Percentiles rank a stretch among this genome's conserved stretches.
These are phyloP conservation scores for Artibeus lituratus DNA, from an alignment of 2,797 vertebrate genomes.

Conservation along the genomic window DNA sequence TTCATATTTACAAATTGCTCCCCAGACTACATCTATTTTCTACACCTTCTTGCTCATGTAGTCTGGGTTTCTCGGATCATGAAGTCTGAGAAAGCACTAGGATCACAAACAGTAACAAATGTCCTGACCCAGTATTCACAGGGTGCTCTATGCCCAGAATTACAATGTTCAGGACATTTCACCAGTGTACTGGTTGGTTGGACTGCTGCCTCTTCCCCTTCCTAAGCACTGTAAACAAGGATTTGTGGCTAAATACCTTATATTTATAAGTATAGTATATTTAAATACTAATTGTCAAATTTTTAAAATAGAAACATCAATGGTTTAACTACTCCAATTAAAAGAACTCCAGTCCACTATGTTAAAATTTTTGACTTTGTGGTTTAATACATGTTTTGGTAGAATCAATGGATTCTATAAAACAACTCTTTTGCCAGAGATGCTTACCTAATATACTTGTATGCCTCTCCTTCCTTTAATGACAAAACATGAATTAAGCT, in stretches of 20 bases:
- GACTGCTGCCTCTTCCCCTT: constrained; percentile 54
- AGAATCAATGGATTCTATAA: not conserved
- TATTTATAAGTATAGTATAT: not conserved
- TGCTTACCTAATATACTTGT: not conserved
- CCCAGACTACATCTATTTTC: not conserved
- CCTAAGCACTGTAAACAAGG: constrained; percentile 50
- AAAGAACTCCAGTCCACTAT: not conserved
- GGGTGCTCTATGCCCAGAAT: constrained; percentile 66
- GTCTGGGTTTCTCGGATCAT: not conserved
- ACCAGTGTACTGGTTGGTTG: constrained; percentile 56
- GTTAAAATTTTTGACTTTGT: not conserved
- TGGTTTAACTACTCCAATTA: not conserved
- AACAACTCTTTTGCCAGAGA: not conserved
- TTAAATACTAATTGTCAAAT: not conserved
- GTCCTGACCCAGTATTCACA: constrained; percentile 4
- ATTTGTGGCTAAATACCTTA: constrained; percentile 21
- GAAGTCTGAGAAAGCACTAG: not conserved
- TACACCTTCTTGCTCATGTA: not conserved
- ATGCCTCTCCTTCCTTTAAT: not conserved
- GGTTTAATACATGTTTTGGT: not conserved
- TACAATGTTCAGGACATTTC: constrained; percentile 66
- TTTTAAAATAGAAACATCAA: not conserved
- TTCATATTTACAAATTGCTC: not conserved
- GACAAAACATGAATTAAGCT: not conserved
- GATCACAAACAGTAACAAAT: not conserved